Percentiles rank a stretch among this genome's conserved stretches.
phyloP scores from a whole-genome alignment of 2,113 vertebrate species.

The Sinocyclocheilus anophthalmus region DNA sequence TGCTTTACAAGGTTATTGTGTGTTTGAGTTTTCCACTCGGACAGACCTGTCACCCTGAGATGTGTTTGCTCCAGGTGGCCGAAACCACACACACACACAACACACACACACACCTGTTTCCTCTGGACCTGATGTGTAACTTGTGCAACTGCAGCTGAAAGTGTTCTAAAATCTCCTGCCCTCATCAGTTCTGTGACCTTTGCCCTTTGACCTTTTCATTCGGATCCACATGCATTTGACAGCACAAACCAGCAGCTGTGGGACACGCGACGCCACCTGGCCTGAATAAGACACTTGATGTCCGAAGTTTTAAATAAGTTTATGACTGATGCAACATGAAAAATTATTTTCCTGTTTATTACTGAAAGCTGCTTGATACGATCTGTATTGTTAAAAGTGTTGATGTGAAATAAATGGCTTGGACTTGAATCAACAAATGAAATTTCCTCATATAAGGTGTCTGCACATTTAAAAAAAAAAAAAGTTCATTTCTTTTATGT shows the following conservation, averaged over 20 bases:
- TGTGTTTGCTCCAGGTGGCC: constrained; percentile 37
- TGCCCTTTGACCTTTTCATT: background rate
- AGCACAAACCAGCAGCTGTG: background rate
- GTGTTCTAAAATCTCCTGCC: background rate
- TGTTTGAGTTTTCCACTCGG: constrained; percentile 49
- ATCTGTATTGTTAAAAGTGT: no score
- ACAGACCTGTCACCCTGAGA: constrained; percentile 48
- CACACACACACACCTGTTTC: constrained; percentile 21
- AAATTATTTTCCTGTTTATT: no score
- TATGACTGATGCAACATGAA: background rate
- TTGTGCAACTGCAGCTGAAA: background rate
- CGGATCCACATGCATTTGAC: background rate
- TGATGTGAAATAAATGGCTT: no score
- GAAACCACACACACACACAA: background rate
- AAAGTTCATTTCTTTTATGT: no score
- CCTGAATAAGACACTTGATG: background rate
- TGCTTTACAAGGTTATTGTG: constrained; percentile 64
- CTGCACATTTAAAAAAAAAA: no score
- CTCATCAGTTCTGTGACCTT: constrained; percentile 1
- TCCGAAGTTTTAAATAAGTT: no score
- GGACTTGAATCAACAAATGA: no score
- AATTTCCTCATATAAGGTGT: no score
- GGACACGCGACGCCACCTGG: background rate
- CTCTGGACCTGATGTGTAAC: background rate
- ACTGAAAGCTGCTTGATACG: no score